Evolutionary conservation across 2,888 invertebrate genomes (phyloP).

Genomic region (Heliconius sara): DNA sequence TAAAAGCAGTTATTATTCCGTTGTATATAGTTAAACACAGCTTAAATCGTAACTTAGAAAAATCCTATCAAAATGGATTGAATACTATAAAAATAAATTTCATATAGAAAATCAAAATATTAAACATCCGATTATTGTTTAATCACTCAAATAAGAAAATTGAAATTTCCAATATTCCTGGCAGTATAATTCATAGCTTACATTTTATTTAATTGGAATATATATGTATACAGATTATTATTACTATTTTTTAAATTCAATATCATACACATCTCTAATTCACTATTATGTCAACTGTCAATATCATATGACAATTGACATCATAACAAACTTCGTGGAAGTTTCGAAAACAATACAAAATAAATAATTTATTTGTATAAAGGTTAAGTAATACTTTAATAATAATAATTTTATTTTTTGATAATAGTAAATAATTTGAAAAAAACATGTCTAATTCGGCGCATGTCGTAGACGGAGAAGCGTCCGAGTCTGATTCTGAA

Average conservation of each 20-base stretch:
- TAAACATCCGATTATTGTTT: too few species aligned
- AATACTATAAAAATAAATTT: too few species aligned
- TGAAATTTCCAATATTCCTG: too few species aligned
- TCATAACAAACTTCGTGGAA: conserved; percentile 13
- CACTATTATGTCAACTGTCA: conserved; percentile 13
- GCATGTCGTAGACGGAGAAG: conserved; percentile 76
- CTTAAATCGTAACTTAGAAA: too few species aligned
- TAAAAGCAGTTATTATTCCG: not conserved
- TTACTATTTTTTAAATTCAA: too few species aligned
- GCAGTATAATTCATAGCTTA: too few species aligned
- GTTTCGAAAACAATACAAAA: not conserved
- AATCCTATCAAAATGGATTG: too few species aligned
- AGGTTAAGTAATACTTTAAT: not conserved
- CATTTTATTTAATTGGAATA: not conserved
- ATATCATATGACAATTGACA: not conserved
- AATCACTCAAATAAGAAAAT: too few species aligned
- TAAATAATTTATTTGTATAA: too few species aligned
- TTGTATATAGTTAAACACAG: not conserved
- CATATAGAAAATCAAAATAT: too few species aligned
- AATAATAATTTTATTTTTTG: not conserved
- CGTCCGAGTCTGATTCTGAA: conserved; percentile 77
- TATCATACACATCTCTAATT: not conserved
- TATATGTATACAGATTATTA: not conserved
- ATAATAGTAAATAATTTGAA: not conserved
- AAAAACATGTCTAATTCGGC: conserved; percentile 64